Conservation (phyloP, 2,113 vertebrate species). For the Callithrix jacchus region DNA sequence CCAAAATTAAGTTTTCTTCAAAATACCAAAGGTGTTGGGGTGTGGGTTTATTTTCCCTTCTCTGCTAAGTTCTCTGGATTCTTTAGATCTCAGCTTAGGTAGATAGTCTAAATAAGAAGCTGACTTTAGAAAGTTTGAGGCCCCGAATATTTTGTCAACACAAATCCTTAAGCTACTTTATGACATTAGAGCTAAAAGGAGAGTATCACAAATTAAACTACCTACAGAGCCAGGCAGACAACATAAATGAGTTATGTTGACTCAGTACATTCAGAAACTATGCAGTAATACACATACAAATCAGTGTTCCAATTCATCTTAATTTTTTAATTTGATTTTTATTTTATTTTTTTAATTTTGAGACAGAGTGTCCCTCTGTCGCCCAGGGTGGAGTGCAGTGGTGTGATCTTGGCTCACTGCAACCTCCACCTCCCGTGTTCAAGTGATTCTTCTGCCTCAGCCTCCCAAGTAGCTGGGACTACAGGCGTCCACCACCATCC, state of each 20-base stretch:
- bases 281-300: background rate
- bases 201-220: background rate
- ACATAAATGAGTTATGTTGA: background rate
- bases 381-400: no score
- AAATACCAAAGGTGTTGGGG: background rate
- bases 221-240: background rate
- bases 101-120: background rate
- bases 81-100: background rate
- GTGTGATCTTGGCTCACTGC: no score
- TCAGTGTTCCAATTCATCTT: background rate
- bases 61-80: background rate
- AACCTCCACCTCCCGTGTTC: no score
- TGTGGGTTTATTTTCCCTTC: background rate
- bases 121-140: background rate
- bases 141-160: background rate
- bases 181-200: background rate
- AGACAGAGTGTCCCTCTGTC: no score
- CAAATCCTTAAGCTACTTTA: background rate
- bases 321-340: background rate
- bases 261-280: background rate
- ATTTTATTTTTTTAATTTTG: no score
- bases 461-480: no score
- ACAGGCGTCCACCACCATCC: no score
- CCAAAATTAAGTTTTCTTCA: background rate
- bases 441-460: no score